Conservation (phyloP, 2,888 invertebrate genomes). For the Dynastes maya region DNA sequence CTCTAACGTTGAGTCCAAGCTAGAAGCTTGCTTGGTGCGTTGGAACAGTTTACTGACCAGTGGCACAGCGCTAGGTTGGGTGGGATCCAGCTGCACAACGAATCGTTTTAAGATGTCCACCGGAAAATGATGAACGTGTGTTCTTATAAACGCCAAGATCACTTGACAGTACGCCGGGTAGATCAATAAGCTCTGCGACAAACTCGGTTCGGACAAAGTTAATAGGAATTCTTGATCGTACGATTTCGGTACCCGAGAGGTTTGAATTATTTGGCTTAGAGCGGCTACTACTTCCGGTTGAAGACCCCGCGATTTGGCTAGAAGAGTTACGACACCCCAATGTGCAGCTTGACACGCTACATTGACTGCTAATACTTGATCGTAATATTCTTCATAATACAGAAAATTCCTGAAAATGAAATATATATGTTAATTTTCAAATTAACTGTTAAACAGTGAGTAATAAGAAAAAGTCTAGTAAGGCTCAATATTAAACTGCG, state of each 20-base stretch:
- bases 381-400: conserved; percentile 76
- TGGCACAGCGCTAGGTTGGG: conserved; percentile 73
- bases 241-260: conserved; percentile 62
- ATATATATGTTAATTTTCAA: too few species aligned
- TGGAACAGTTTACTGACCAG: conserved; percentile 67
- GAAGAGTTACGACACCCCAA: conserved; percentile 73
- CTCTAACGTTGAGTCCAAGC: conserved; percentile 72
- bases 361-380: conserved; percentile 77
- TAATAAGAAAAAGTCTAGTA: too few species aligned
- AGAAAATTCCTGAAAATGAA: conserved; percentile 72
- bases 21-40: conserved; percentile 61
- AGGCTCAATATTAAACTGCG: too few species aligned
- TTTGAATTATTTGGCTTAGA: conserved; percentile 71
- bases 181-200: conserved; percentile 67
- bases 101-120: conserved; percentile 69
- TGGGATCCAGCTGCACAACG: conserved; percentile 76
- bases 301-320: conserved; percentile 73
- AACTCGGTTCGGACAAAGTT: conserved; percentile 67
- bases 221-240: conserved; percentile 65
- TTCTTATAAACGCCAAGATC: conserved; percentile 65
- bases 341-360: conserved; percentile 77
- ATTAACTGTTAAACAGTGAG: too few species aligned
- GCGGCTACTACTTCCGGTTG: conserved; percentile 74
- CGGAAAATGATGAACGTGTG: conserved; percentile 63
- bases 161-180: conserved; percentile 64